Conservation (phyloP, 2,113 vertebrate genomes). For the Antechinus flavipes region DNA sequence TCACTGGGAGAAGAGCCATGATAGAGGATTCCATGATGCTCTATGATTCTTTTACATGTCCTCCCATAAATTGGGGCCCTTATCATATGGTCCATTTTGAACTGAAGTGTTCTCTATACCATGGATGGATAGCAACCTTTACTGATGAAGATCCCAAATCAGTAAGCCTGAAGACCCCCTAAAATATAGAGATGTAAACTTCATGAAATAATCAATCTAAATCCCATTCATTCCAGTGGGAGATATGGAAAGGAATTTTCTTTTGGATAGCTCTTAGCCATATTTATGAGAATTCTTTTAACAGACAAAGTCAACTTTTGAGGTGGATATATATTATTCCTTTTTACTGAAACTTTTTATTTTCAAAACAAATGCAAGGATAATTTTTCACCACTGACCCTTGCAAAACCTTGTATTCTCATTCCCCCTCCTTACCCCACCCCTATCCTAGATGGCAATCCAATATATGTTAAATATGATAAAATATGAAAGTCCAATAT, state of each 20-base stretch:
- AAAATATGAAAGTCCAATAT: no score
- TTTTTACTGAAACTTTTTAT: no score
- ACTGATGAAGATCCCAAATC: background rate
- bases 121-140: background rate
- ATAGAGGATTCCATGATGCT: background rate
- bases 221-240: background rate
- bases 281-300: conserved; percentile 36
- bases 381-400: no score
- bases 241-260: background rate
- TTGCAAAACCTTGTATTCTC: no score
- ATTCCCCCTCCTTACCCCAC: no score
- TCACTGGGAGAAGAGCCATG: background rate
- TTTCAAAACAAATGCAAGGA: no score
- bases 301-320: background rate
- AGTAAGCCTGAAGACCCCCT: background rate
- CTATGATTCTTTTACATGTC: no score
- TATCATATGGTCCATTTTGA: no score
- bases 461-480: no score
- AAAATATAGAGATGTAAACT: conserved; percentile 4
- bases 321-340: no score
- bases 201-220: background rate
- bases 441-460: no score
- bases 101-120: background rate
- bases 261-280: background rate
- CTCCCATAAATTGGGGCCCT: no score